These are phyloP conservation scores for Leucophora obtusa DNA, from an alignment of 2,888 invertebrate genomes.

Conservation along the genomic window DNA sequence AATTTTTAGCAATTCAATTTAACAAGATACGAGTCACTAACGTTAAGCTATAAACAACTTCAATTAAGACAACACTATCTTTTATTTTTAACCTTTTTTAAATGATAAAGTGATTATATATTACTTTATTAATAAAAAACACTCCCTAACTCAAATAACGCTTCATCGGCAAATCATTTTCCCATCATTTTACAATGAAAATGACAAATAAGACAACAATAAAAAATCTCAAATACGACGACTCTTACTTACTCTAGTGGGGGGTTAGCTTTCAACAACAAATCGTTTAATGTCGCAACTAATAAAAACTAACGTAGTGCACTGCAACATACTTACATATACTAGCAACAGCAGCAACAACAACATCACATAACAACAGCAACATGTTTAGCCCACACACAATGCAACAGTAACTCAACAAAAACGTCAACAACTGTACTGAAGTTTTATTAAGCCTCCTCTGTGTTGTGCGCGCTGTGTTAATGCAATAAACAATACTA, in stretches of 20 bases:
- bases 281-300: conserved; percentile 61
- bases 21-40: no score
- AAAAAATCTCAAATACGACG: neutral
- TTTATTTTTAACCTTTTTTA: conserved; percentile 11
- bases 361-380: conserved; percentile 5
- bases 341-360: conserved; percentile 19
- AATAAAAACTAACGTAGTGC: conserved; percentile 62
- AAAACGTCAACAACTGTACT: conserved; percentile 64
- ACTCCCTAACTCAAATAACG: conserved; percentile 12
- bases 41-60: no score
- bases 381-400: conserved; percentile 62
- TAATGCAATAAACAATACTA: neutral
- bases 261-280: conserved; percentile 42
- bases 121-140: neutral
- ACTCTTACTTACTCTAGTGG: neutral
- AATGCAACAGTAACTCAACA: conserved; percentile 52
- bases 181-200: conserved; percentile 26
- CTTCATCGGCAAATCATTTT: conserved; percentile 32
- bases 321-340: conserved; percentile 14
- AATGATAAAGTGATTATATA: conserved; percentile 17
- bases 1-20: no score
- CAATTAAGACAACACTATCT: no score
- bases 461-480: neutral
- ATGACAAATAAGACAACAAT: conserved; percentile 7
- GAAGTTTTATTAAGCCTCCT: conserved; percentile 46